Conservation (phyloP, 2,888 invertebrate species). For the Thera obeliscata region DNA sequence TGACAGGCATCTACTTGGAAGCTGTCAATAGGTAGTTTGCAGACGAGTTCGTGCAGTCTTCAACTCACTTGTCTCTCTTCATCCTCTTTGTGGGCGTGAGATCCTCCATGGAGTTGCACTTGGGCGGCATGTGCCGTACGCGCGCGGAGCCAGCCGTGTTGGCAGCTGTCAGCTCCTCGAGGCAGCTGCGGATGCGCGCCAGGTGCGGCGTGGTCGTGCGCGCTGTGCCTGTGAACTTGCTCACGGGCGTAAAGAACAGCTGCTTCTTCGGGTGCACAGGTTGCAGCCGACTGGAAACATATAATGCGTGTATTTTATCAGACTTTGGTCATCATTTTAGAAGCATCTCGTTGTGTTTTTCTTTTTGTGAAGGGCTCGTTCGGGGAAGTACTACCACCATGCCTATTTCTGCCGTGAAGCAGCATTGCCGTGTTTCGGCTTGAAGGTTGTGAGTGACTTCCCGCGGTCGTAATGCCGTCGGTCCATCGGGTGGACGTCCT, state of each 20-base stretch:
- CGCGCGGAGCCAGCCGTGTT: slow-evolving; percentile 42
- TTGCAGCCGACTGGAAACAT: slow-evolving; percentile 58
- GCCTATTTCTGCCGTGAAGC: too few relatives aligned
- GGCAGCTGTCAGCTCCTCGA: slow-evolving; percentile 58
- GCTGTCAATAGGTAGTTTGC: too few relatives aligned
- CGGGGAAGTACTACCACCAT: too few relatives aligned
- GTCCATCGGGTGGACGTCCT: too few relatives aligned
- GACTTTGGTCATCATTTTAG: too few relatives aligned
- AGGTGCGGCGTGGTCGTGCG: slow-evolving; percentile 59
- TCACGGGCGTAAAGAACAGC: slow-evolving; percentile 71
- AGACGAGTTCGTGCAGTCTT: not conserved
- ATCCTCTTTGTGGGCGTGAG: slow-evolving; percentile 69
- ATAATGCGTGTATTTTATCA: too few relatives aligned
- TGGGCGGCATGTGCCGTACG: slow-evolving; percentile 58
- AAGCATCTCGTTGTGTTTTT: too few relatives aligned
- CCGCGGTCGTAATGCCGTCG: too few relatives aligned
- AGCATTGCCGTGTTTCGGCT: too few relatives aligned
- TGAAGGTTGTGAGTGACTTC: too few relatives aligned
- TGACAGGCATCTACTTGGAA: too few relatives aligned
- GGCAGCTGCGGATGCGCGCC: slow-evolving; percentile 65
- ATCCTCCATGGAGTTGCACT: slow-evolving; percentile 77
- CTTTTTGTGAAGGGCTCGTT: too few relatives aligned
- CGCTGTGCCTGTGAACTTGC: slow-evolving; percentile 69
- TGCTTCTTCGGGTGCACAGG: slow-evolving; percentile 73
- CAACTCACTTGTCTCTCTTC: slow-evolving; percentile 54